phyloP scores from a whole-genome alignment of 1,140 invertebrate genomes.

The Vanessa atalanta region DNA sequence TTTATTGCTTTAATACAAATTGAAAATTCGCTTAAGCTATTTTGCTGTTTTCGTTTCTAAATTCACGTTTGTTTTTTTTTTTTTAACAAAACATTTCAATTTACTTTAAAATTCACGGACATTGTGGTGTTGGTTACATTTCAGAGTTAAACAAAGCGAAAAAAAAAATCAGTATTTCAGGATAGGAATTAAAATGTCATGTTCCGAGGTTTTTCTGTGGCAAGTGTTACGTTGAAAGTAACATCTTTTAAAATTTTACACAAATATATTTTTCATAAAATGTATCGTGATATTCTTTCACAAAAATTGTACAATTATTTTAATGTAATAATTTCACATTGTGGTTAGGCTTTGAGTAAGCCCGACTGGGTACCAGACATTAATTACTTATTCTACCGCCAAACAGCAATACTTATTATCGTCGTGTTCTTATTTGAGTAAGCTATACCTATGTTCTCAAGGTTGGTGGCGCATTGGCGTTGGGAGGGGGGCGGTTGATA shows the following conservation, averaged over 20 bases:
- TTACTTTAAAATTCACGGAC: constrained; percentile 29
- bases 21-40: background rate
- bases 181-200: constrained; percentile 26
- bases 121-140: constrained; percentile 21
- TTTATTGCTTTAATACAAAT: background rate
- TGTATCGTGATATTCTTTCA: background rate
- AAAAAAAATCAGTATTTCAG: constrained; percentile 17
- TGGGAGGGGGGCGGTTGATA: too few species aligned
- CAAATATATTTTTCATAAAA: background rate
- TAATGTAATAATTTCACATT: background rate
- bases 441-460: too few species aligned
- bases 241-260: constrained; percentile 10
- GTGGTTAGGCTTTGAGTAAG: too few species aligned
- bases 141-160: constrained; percentile 17
- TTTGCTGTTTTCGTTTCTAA: constrained; percentile 14
- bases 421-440: too few species aligned
- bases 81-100: constrained; percentile 22
- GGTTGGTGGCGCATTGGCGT: too few species aligned
- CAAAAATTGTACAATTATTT: background rate
- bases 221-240: constrained; percentile 20
- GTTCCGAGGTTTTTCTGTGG: constrained; percentile 10
- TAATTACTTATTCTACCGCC: too few species aligned
- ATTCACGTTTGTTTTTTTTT: constrained; percentile 13
- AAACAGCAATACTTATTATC: too few species aligned
- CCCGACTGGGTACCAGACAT: too few species aligned